Conservation (phyloP, 2,888 invertebrate genomes). For the Drosophila pseudotakahashii region DNA sequence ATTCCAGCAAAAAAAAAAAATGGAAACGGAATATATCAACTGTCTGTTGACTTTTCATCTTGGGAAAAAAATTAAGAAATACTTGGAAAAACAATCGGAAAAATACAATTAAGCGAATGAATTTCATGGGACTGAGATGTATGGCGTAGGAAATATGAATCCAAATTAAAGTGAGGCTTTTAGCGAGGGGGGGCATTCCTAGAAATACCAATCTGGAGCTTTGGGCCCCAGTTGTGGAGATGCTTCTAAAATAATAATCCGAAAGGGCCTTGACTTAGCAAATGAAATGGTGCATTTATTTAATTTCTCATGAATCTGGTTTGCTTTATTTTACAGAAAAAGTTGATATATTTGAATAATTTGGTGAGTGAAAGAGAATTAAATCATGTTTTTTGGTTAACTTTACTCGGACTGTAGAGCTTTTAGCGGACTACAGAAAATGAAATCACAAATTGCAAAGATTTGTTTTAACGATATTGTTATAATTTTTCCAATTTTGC, state of each 20-base stretch:
- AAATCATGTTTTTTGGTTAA: too few relatives aligned
- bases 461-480: too few relatives aligned
- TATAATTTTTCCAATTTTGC: too few relatives aligned
- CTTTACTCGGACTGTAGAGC: too few relatives aligned
- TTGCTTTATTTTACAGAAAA: too few relatives aligned
- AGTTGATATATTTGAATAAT: too few relatives aligned
- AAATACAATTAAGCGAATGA: constrained; percentile 27
- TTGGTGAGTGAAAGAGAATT: too few relatives aligned
- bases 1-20: not conserved
- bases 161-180: constrained; percentile 6
- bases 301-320: too few relatives aligned
- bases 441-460: too few relatives aligned
- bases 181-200: not conserved
- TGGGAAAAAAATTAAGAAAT: constrained; percentile 12
- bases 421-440: too few relatives aligned
- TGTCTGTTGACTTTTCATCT: constrained; percentile 34
- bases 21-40: not conserved
- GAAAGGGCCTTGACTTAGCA: not conserved
- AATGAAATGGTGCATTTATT: not conserved
- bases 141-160: constrained; percentile 1
- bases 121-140: not conserved
- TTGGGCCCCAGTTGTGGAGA: not conserved
- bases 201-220: not conserved
- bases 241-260: not conserved
- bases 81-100: constrained; percentile 33